Conservation (phyloP, 2,888 invertebrate species). For the Leptogaster cylindrica region DNA sequence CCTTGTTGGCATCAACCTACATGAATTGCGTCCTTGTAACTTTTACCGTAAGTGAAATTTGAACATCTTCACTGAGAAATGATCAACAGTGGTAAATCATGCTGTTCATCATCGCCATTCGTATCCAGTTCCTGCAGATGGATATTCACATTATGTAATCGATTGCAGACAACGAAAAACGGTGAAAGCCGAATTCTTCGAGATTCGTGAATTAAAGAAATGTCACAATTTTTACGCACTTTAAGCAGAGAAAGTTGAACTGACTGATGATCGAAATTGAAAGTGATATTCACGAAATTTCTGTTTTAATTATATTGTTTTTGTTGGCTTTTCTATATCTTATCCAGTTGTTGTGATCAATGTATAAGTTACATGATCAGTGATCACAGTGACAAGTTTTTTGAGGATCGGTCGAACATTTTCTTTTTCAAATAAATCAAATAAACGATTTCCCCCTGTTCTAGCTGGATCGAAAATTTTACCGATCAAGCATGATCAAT, state of each 20-base stretch:
- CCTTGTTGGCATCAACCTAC: too few relatives aligned
- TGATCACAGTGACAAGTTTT: background rate
- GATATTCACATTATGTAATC: conserved; percentile 21
- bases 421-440: background rate
- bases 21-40: too few relatives aligned
- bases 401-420: background rate
- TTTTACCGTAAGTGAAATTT: too few relatives aligned
- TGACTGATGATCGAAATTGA: conserved; percentile 41
- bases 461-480: background rate
- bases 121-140: conserved; percentile 16
- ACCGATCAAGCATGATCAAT: background rate
- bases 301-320: too few relatives aligned
- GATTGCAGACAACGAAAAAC: conserved; percentile 35
- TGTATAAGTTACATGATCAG: too few relatives aligned
- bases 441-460: background rate
- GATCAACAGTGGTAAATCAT: background rate
- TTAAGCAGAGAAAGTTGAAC: conserved; percentile 19
- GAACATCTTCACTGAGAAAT: too few relatives aligned
- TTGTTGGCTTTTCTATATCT: too few relatives aligned
- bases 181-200: conserved; percentile 27
- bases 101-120: background rate
- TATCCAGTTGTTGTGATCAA: too few relatives aligned
- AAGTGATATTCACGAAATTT: conserved; percentile 38
- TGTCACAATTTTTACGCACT: conserved; percentile 28
- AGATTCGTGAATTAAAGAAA: conserved; percentile 30